Conservation (phyloP, 2,113 vertebrate species). For the Isichthys henryi region DNA sequence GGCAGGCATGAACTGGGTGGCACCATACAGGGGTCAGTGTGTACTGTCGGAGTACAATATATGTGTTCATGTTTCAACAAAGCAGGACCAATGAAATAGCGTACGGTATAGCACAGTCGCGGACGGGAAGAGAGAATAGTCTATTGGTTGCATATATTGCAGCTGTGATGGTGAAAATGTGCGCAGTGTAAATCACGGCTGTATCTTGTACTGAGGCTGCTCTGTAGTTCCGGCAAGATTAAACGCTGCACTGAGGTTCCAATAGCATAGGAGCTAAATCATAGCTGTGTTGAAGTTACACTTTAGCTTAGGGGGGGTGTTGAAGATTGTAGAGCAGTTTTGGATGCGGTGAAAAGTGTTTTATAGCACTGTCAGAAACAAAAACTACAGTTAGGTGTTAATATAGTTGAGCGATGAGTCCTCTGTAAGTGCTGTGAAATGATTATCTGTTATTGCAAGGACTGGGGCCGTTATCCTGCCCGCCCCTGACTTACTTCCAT, state of each 20-base stretch:
- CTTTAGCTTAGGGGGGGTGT: not conserved
- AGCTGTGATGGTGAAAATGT: not conserved
- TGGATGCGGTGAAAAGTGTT: not conserved
- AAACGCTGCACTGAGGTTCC: not conserved
- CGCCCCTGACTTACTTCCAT: slow-evolving; percentile 76
- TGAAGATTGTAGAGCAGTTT: not conserved
- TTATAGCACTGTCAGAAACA: not conserved
- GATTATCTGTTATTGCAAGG: not conserved
- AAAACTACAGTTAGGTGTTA: not conserved
- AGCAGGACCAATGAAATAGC: not conserved
- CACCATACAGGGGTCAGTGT: not conserved
- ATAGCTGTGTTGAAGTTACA: not conserved
- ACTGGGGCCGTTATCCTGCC: not conserved
- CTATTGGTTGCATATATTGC: not conserved
- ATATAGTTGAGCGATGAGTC: not conserved
- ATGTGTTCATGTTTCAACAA: not conserved
- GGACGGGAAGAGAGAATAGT: not conserved
- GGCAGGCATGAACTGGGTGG: not conserved
- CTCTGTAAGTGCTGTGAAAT: not conserved
- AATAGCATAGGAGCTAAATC: not conserved
- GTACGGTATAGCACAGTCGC: not conserved
- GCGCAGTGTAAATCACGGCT: not conserved
- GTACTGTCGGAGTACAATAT: not conserved
- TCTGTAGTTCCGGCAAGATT: not conserved
- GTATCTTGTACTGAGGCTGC: not conserved